Percentiles rank a stretch among this genome's conserved stretches.
phyloP scores from a whole-genome alignment of 2,888 invertebrate genomes.

The Taenaris catops region DNA sequence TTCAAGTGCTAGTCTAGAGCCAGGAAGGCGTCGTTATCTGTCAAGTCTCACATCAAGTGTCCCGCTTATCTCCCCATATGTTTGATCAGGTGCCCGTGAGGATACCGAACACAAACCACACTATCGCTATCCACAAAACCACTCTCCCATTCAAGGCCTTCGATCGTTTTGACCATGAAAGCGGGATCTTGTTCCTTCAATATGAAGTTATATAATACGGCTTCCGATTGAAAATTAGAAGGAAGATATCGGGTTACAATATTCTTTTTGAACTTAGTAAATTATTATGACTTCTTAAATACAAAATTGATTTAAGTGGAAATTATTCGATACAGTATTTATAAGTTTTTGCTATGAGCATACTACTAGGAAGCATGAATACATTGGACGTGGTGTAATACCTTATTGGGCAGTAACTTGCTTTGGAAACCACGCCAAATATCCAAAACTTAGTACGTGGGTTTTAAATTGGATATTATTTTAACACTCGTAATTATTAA shows the following conservation, averaged over 20 bases:
- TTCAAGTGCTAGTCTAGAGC: slow-evolving; percentile 47
- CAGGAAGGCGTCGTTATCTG: slow-evolving; percentile 63
- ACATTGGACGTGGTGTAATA: no score
- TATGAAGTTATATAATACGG: slow-evolving; percentile 44
- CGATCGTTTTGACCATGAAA: slow-evolving; percentile 58
- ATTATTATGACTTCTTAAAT: background rate
- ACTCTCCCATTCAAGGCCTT: slow-evolving; percentile 47
- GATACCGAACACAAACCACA: slow-evolving; percentile 50
- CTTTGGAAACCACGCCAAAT: no score
- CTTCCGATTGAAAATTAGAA: slow-evolving; percentile 30
- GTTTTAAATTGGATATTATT: no score
- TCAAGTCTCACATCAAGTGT: slow-evolving; percentile 69
- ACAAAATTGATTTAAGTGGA: no score
- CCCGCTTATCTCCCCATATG: slow-evolving; percentile 67
- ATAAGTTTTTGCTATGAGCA: no score
- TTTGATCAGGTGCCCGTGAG: slow-evolving; percentile 72
- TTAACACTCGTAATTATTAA: no score
- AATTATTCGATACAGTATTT: no score
- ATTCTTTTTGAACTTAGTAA: background rate
- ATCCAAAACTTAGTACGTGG: no score
- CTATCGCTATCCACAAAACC: slow-evolving; percentile 27
- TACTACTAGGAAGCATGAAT: no score
- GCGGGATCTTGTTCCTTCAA: slow-evolving; percentile 33
- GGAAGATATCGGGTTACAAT: slow-evolving; percentile 7
- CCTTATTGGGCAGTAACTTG: no score